These are phyloP conservation scores for Xenops minutus DNA, from an alignment of 2,797 vertebrate species.

Conservation along the genomic window DNA sequence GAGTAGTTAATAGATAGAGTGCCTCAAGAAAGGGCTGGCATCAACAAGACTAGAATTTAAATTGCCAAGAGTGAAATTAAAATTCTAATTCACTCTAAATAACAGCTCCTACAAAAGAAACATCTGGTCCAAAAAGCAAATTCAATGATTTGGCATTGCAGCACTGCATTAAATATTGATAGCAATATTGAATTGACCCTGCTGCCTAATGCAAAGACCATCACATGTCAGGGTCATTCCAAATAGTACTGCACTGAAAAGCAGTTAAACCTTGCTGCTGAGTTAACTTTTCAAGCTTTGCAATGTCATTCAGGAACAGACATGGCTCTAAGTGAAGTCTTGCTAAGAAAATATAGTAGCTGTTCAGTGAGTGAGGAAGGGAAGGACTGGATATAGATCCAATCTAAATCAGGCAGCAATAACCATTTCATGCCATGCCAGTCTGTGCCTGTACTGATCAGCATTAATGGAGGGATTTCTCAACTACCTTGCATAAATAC, in stretches of 20 bases:
- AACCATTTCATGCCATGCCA: background rate
- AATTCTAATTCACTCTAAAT: background rate
- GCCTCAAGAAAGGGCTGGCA: background rate
- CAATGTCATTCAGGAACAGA: background rate
- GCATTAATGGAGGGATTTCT: background rate
- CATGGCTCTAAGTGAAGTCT: background rate
- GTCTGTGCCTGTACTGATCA: background rate
- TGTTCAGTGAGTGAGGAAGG: background rate
- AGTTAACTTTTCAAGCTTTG: background rate
- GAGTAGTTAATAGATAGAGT: background rate
- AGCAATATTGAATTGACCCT: background rate
- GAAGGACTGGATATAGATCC: background rate
- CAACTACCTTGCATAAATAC: background rate
- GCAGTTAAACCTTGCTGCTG: accelerated
- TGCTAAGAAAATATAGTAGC: background rate
- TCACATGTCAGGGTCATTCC: accelerated
- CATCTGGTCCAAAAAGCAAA: background rate
- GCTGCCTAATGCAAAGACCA: background rate
- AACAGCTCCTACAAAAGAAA: background rate
- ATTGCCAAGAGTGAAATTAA: background rate
- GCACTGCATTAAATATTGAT: background rate
- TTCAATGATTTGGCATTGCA: background rate
- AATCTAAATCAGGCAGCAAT: background rate
- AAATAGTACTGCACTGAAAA: background rate
- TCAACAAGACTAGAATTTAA: background rate